Evolutionary conservation across 2,888 invertebrate species (phyloP).

Genomic region (Cryptus armator): DNA sequence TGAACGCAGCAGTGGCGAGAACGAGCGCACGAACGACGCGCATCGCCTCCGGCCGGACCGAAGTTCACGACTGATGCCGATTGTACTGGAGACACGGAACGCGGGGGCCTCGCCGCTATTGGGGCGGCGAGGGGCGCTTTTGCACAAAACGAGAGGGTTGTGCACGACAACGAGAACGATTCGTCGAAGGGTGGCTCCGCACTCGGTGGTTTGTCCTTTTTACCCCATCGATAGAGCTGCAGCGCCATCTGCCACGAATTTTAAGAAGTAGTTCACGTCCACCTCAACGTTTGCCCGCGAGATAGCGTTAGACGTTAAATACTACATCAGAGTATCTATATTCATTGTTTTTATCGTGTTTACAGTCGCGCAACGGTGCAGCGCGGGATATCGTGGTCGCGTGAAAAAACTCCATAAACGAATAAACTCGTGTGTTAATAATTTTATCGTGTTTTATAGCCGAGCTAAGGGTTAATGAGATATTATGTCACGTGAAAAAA

Average conservation of each 20-base stretch:
- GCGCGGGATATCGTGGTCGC: no score
- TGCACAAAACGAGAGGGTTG: not conserved
- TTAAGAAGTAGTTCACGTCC: not conserved
- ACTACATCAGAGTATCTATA: no score
- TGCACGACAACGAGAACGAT: constrained; percentile 33
- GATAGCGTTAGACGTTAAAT: not conserved
- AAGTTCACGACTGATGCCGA: constrained; percentile 78
- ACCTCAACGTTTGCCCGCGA: not conserved
- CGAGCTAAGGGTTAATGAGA: no score
- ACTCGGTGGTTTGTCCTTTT: constrained; percentile 9
- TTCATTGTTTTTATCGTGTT: no score
- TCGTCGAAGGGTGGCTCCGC: constrained; percentile 40
- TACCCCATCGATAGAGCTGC: not conserved
- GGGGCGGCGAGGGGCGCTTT: not conserved
- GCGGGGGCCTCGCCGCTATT: constrained; percentile 59
- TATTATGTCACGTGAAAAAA: no score
- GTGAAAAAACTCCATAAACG: no score
- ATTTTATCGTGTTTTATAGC: no score
- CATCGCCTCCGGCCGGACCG: constrained; percentile 76
- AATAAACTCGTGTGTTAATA: no score
- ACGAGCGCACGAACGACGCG: constrained; percentile 68
- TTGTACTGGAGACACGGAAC: constrained; percentile 45
- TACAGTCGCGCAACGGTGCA: no score
- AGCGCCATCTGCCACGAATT: not conserved
- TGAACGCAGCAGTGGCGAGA: constrained; percentile 63